These are phyloP conservation scores for Unio delphinus DNA, from an alignment of 2,888 invertebrate genomes.

Conservation along the genomic window DNA sequence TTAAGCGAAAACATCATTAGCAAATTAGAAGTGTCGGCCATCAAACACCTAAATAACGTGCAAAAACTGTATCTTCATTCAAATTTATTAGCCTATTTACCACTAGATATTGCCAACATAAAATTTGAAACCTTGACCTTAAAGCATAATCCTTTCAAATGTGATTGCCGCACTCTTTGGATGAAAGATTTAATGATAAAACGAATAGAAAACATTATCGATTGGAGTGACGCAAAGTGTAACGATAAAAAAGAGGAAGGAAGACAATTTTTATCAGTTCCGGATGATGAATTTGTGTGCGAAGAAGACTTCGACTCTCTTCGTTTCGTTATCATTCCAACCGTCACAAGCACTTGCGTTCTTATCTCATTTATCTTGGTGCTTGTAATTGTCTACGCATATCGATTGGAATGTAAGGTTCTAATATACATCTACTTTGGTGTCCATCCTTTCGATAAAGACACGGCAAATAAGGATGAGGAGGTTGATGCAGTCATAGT, in stretches of 20 bases:
- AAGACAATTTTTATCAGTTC: constrained; percentile 16
- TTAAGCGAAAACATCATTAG: too few species aligned
- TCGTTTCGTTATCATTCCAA: constrained; percentile 26
- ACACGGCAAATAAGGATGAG: constrained; percentile 26
- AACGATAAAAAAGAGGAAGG: constrained; percentile 20
- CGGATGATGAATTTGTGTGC: constrained; percentile 35
- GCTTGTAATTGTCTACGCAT: constrained; percentile 22
- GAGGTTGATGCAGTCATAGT: constrained; percentile 36
- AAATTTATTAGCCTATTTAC: too few species aligned
- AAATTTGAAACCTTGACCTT: constrained; percentile 1
- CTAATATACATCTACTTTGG: constrained; percentile 44
- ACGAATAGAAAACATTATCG: constrained; percentile 2
- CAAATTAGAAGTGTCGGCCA: too few species aligned
- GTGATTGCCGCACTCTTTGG: constrained; percentile 31
- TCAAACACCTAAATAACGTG: too few species aligned
- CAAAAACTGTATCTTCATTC: too few species aligned
- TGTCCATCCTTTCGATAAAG: constrained; percentile 44
- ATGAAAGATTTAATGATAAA: constrained; percentile 24
- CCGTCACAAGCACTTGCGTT: constrained; percentile 16
- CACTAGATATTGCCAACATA: too few species aligned
- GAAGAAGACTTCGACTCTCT: constrained; percentile 25
- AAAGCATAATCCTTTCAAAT: constrained; percentile 21
- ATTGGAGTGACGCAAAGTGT: constrained; percentile 13
- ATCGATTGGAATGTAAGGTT: constrained; percentile 41
- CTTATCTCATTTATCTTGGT: constrained; percentile 17